Evolutionary conservation across 2,888 invertebrate genomes (phyloP), one percentile per base, ranked within the genome.

Genomic region (Ecliptopera silaceata): DNA sequence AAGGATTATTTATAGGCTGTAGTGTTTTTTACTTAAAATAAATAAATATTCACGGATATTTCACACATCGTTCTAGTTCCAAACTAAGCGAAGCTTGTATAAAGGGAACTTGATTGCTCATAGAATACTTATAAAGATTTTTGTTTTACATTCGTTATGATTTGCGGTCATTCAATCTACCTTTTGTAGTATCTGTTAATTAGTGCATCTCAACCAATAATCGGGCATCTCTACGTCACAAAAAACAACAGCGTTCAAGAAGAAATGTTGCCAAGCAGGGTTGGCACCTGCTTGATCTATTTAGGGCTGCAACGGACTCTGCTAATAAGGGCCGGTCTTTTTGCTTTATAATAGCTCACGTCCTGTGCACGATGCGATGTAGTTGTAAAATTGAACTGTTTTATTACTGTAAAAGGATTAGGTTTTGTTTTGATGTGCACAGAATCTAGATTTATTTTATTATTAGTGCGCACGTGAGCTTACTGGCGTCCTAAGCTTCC

Each of bases 281-380:
- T 41, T 50, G 60, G 56, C 65, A 66, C 61, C 65, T 64, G 65
- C 56, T 41, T 29, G 42, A 38, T 63, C 64, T 65, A 62, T 64
- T 60, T 66, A 64, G 29, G 56, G 60, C 48, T 44, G 44, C 58
- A 62, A 64, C 60, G 61, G 58, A 55, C 48, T 31, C 29, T 8
- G 57, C 63, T 58, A 54, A 61, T 65, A 61, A 52, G 63, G 49
- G 43, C 47, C 47, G 46, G 51, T 20, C 49, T 62, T 60, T 59
- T 61, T 56, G 51, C 51, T 46, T 48, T 51, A 34, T 57, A 55
- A 57, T 65, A 41, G 54, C 31, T 17, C 12, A 44, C 55, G 54
- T 63, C 59, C 63, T 57, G 48, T 31, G 54, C 36, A 36, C 5
- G 13, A 42, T 43, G 36, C 20, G 38, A 31, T 49, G 55, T 55